These are phyloP conservation scores for Coptodon rendalli DNA, from an alignment of 2,113 vertebrate genomes.

Conservation along the genomic window DNA sequence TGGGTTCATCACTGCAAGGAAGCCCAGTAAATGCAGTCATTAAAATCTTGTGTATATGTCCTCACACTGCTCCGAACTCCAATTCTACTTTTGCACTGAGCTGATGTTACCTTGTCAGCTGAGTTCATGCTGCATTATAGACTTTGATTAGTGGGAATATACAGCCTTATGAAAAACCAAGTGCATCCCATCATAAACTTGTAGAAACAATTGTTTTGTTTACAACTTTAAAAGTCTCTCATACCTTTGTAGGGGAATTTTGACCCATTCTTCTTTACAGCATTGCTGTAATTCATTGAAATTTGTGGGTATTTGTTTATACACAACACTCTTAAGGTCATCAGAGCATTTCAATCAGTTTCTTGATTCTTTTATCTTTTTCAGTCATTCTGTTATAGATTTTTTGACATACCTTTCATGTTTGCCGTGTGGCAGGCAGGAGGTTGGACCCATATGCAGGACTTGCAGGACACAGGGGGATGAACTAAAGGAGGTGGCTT, in stretches of 20 bases:
- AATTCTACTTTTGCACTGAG: neutral
- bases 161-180: neutral
- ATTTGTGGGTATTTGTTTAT: neutral
- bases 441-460: neutral
- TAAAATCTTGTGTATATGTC: neutral
- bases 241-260: neutral
- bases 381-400: fast-evolving
- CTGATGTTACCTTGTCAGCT: neutral
- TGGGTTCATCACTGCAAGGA: neutral
- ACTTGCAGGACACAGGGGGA: neutral
- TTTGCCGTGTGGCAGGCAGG: neutral
- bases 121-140: neutral
- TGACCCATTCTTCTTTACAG: neutral
- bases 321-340: neutral
- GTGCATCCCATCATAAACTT: neutral
- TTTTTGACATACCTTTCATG: neutral
- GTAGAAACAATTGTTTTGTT: neutral
- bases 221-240: neutral
- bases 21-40: neutral
- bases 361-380: neutral
- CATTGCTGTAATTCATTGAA: neutral
- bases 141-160: neutral
- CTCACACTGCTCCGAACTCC: neutral
- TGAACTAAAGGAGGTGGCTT: neutral
- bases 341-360: neutral